Conservation (phyloP, 1,140 invertebrate species). For the Sinonovacula constricta region DNA sequence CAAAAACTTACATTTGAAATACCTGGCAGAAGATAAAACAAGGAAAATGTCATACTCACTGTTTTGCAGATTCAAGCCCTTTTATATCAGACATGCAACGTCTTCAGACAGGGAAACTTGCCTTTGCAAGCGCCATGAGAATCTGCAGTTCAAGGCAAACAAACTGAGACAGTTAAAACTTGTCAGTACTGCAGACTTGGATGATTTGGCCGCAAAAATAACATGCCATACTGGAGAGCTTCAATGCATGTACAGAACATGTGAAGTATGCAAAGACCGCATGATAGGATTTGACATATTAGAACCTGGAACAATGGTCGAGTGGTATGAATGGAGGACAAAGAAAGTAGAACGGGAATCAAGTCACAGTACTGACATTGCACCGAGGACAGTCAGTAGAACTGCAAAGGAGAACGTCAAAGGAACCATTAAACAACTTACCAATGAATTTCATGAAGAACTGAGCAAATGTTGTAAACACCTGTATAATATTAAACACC, state of each 20-base stretch:
- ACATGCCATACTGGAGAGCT: background rate
- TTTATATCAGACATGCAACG: slow-evolving; percentile 1
- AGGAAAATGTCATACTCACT: slow-evolving; percentile 13
- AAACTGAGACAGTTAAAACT: slow-evolving; percentile 18
- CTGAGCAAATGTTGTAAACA: too few relatives aligned
- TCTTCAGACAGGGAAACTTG: slow-evolving; percentile 7
- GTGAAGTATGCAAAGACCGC: too few relatives aligned
- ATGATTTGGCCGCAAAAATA: background rate
- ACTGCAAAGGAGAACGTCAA: background rate
- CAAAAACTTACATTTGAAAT: slow-evolving; percentile 19
- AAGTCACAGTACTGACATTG: background rate
- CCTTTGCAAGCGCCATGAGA: slow-evolving; percentile 16
- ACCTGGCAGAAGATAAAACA: background rate
- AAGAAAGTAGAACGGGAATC: too few relatives aligned
- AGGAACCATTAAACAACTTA: background rate
- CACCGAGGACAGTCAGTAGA: background rate
- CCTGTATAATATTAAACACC: slow-evolving; percentile 12
- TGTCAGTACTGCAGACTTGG: background rate
- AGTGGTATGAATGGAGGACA: too few relatives aligned
- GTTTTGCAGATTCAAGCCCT: slow-evolving; percentile 11
- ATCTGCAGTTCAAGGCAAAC: slow-evolving; percentile 8
- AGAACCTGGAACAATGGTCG: too few relatives aligned
- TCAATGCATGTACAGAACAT: background rate
- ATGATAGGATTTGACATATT: too few relatives aligned
- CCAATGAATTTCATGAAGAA: too few relatives aligned